Evolutionary conservation across 2,888 invertebrate species (phyloP), one percentile per base, ranked within the genome.

Genomic region (Tineola bisselliella): DNA sequence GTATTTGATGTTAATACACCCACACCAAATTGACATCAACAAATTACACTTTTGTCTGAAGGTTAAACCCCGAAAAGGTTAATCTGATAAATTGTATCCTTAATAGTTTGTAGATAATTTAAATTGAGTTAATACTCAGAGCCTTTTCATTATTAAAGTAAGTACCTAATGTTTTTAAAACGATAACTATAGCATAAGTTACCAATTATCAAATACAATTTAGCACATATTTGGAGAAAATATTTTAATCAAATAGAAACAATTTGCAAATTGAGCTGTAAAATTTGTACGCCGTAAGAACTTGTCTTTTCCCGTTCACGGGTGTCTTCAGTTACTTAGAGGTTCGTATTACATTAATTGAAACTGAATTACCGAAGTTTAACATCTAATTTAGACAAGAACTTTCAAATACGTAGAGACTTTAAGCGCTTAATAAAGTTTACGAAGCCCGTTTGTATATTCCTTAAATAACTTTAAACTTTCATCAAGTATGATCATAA

Each of bases 321-420:
- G 18, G 17, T 15, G 15, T 17, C 48, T 13, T 48, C 13, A 54
- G 54, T 25, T 25, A 48, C 48, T 48, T 48, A 48, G 15, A 38
- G 38, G 38, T 48, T 25, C 54, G 54, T 54, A 54, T 54, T 54
- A 54, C 54, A 54, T 18, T 54, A 54, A 54, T 54, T 54, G 54
- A 54, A 54, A 54, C 54, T 19, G 25, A 54, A 54, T 54, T 54
- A 54, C 54, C 25, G 3, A 54, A 54, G 19, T 54, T 54, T 18
- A 25, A 54, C 54, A 25, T 54, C 54, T 19, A 54, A 54, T 17
- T 52, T 25, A 54, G 54, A 25, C 54, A 11, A 25, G 25, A 54
- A 54, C 54, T 54, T 54, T 25, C 17, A 25, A n/a, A 25, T 54
- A 8, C 54, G 25, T 54, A 17, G 11, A 52, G 25, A 25, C 19